Base-by-base conservation (phyloP, 2,888 invertebrate genomes). In the Sinelater perroti region DNA sequence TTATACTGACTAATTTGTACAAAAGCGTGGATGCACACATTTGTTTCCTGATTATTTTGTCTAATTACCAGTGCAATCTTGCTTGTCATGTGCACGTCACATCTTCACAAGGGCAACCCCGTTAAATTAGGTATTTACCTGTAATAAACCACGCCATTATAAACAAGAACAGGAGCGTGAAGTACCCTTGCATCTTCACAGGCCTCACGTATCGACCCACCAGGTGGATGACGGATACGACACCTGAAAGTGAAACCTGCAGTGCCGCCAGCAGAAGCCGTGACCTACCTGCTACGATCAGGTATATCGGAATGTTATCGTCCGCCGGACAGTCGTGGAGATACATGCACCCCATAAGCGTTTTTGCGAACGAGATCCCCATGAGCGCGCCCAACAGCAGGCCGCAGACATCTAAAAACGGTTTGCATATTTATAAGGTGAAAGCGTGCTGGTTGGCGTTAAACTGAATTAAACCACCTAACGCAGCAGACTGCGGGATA, bases 241-340 rank as follows among this genome's bases (percentile, higher is more conserved):
- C 5, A 11, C 40, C 40, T 40, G n/a, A 18, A 40, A 21, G 1
- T 21, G 2, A 28, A 2, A 5, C 2, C 2, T 3, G 8, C 5
- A 28, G 5, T 2, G 2, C 5, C 2, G 28, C 2, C 10, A 28
- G n/a, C 10, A 18, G 8, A n/a, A 4, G n/a, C 11, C 1, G n/a
- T 3, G 36, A 2, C 3, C 47, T 42, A 68, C 68, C 67, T 56
- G 75, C 72, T 13, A 76, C 70, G 47, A 77, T 75, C 40, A 77
- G 58, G 63, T 76, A 77, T 49, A 77, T 70, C 4, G 77, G 76
- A 50, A 77, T 75, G 42, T 76, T 61, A 38, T 68, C 67, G 55
- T 71, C 74, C 7, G 74, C 54, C 1, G 75, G 66, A 58, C 77
- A 77, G 47, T 64, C 72, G 53, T 76, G 73, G 26, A 76, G 55